phyloP scores from a whole-genome alignment of 1,140 invertebrate genomes.

The Drosophila sucinea region DNA sequence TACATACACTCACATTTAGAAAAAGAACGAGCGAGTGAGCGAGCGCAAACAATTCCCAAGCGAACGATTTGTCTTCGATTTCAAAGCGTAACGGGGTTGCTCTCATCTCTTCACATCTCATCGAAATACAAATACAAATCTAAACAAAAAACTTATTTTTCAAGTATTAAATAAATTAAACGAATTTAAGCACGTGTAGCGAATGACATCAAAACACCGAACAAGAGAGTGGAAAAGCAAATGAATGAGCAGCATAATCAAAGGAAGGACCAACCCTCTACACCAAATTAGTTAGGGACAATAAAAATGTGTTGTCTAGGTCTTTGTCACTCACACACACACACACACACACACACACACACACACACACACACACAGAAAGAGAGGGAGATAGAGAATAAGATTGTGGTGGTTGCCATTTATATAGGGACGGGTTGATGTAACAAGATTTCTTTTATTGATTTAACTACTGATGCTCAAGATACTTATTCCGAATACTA shows the following conservation, averaged over 20 bases:
- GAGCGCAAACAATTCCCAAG: slow-evolving; percentile 42
- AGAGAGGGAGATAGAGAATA: not conserved
- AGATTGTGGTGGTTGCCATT: not conserved
- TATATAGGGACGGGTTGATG: slow-evolving; percentile 11
- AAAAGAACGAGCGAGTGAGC: slow-evolving; percentile 30
- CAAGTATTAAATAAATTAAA: slow-evolving; percentile 81
- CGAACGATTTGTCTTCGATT: slow-evolving; percentile 47
- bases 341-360: slow-evolving; percentile 8
- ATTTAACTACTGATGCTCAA: not conserved
- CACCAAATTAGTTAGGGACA: slow-evolving; percentile 69
- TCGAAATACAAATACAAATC: slow-evolving; percentile 52
- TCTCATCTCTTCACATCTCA: not conserved
- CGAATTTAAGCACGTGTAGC: slow-evolving; percentile 77
- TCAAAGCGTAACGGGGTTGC: slow-evolving; percentile 13
- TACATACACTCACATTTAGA: not conserved
- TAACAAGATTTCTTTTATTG: slow-evolving; percentile 43
- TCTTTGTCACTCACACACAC: slow-evolving; percentile 16
- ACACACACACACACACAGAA: not conserved
- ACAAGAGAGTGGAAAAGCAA: slow-evolving; percentile 16
- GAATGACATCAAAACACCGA: slow-evolving; percentile 73
- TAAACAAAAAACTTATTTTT: slow-evolving; percentile 76
- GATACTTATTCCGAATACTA: not conserved
- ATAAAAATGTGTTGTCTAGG: slow-evolving; percentile 59
- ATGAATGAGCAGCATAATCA: slow-evolving; percentile 26
- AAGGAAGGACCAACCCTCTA: slow-evolving; percentile 60